Conservation (phyloP, 2,797 vertebrate species). For the Acanthopagrus latus region DNA sequence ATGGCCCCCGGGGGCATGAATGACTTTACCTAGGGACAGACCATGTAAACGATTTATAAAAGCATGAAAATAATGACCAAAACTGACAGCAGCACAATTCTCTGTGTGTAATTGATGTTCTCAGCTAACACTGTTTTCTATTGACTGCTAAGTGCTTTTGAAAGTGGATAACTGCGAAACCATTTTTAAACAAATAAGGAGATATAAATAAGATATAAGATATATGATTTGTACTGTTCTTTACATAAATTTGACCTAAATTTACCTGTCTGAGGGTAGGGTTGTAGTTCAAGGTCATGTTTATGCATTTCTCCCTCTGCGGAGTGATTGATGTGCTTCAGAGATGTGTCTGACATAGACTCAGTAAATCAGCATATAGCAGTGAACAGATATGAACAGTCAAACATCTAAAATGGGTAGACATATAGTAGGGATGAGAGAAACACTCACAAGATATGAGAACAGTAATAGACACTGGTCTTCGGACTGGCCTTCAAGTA, state of each 20-base stretch:
- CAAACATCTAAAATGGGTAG: not conserved
- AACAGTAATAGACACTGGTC: conserved; percentile 2
- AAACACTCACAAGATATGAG: not conserved
- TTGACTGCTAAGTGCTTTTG: conserved; percentile 5
- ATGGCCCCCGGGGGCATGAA: conserved; percentile 1
- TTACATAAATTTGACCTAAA: not conserved
- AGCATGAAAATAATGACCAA: conserved; percentile 20
- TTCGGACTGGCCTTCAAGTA: not conserved
- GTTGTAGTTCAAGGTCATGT: not conserved
- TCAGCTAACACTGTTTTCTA: conserved; percentile 2
- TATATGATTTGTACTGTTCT: not conserved
- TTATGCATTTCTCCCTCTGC: not conserved
- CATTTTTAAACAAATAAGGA: not conserved
- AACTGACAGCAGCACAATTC: conserved; percentile 19
- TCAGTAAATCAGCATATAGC: not conserved
- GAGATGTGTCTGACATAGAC: not conserved
- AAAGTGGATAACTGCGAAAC: not conserved
- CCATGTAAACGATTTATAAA: conserved; percentile 22
- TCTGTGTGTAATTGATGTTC: conserved; percentile 25
- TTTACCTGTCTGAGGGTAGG: not conserved
- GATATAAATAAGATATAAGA: conserved; percentile 6
- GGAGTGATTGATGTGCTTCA: conserved; percentile 18
- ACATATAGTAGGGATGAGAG: not conserved
- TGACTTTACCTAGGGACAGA: conserved; percentile 9
- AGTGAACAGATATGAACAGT: not conserved